Conservation (phyloP, 2,888 invertebrate genomes). For the Apomyelois bistriatella region DNA sequence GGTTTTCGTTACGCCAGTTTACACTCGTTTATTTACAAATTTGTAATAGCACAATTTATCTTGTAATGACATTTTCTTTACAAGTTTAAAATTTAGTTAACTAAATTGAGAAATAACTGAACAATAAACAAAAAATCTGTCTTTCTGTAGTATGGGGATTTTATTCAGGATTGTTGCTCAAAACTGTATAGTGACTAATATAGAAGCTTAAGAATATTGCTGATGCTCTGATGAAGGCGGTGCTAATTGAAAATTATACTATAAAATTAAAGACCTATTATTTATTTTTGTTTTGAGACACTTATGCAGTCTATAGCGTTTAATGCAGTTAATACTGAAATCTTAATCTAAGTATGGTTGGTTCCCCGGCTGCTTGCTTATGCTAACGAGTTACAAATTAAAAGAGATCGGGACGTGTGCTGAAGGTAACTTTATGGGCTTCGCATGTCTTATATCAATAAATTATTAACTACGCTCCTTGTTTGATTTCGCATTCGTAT, state of each 20-base stretch:
- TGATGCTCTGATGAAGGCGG: no score
- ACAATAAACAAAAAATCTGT: background rate
- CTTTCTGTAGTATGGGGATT: no score
- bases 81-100: background rate
- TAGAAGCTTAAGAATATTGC: no score
- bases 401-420: constrained; percentile 75
- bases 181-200: no score
- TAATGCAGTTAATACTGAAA: constrained; percentile 44
- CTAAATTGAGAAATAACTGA: background rate
- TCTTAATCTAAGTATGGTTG: constrained; percentile 60
- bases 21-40: constrained; percentile 57
- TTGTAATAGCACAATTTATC: constrained; percentile 46
- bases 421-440: constrained; percentile 78
- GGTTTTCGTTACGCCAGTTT: constrained; percentile 68
- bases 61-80: background rate
- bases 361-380: constrained; percentile 51
- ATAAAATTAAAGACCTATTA: background rate
- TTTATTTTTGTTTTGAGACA: background rate
- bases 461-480: constrained; percentile 77
- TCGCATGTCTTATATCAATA: constrained; percentile 80
- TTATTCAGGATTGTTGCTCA: no score
- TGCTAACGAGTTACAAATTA: constrained; percentile 78
- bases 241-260: no score
- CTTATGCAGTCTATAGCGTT: constrained; percentile 12
- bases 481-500: constrained; percentile 72